Evolutionary conservation across 2,888 invertebrate genomes (phyloP), one percentile per base, ranked within the genome.

Genomic region (Limnephilus rhombicus): DNA sequence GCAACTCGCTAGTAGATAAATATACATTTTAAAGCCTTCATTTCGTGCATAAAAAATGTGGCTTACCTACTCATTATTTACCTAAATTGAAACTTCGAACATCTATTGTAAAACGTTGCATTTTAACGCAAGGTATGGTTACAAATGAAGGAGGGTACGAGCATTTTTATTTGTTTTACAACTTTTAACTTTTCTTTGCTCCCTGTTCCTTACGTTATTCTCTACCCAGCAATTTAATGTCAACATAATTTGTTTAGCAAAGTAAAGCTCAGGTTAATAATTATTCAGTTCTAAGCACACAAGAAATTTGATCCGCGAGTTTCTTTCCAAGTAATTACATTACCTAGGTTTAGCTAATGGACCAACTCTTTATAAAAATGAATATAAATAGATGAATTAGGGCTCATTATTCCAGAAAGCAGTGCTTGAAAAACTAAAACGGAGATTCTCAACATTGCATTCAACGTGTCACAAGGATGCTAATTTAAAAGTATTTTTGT

Each of bases 331-430:
- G 45, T 86, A 45, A 86, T 86, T 86, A 49, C 15, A 49, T 49
- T 2, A 49, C 13, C 45, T 49, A 49, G 37, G 86, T 68, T 68
- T 9, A 68, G 45, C 45, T 86, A 86, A 86, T 86, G 86, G 86
- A 86, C 45, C 45, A 86, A 83, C 92, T 91, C 91, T 93, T 92
- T 92, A 89, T 88, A 93, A 93, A 93, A 90, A 90, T 92, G 90
- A 93, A 92, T 93, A 68, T 68, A 92, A 93, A 92, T 92, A 92
- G 89, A 93, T 93, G 89, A 93, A 93, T 93, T 91, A 91, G 91
- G 89, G 89, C 89, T 93, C 93, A 89, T 93, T 93, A 92, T 90
- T 90, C 90, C 80, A 29, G 86, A 86, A 86, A 45, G 86, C 45
- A n/a, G 11, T 86, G 45, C 29, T 37, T 45, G 29, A 37, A 18